phyloP scores from a whole-genome alignment of 2,797 vertebrate species.

The Scarus forsteni region DNA sequence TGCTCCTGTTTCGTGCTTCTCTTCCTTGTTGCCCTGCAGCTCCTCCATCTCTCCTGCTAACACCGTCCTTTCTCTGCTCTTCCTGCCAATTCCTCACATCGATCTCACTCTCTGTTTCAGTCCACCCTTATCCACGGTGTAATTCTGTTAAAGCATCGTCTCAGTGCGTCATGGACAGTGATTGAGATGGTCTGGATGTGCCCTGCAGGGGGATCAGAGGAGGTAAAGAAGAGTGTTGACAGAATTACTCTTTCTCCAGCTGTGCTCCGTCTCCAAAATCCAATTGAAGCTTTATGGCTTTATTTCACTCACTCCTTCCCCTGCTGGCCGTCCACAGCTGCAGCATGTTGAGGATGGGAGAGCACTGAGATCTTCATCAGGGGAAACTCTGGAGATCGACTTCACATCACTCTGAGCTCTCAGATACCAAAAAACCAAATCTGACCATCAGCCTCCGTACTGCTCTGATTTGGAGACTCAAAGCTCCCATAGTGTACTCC shows the following conservation, averaged over 20 bases:
- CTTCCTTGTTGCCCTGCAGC: background rate
- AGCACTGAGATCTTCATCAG: too few relatives aligned
- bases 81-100: slow-evolving; percentile 25
- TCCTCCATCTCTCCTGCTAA: slow-evolving; percentile 3
- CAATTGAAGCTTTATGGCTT: slow-evolving; percentile 64
- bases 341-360: background rate
- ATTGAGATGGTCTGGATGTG: slow-evolving; percentile 22
- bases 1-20: background rate
- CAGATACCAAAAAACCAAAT: too few relatives aligned
- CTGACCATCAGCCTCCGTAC: too few relatives aligned
- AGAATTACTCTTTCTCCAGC: slow-evolving; percentile 47
- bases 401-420: too few relatives aligned
- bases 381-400: too few relatives aligned
- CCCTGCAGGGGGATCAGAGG: slow-evolving; percentile 21
- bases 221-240: slow-evolving; percentile 25
- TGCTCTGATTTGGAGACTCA: too few relatives aligned
- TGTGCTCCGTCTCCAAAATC: slow-evolving; percentile 71
- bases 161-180: slow-evolving; percentile 48
- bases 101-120: slow-evolving; percentile 20
- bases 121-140: slow-evolving; percentile 32
- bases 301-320: slow-evolving; percentile 51
- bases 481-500: too few relatives aligned
- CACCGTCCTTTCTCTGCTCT: background rate
- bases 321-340: slow-evolving; percentile 15
- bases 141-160: slow-evolving; percentile 52